Base-by-base conservation (phyloP, 2,888 invertebrate species). In the Acanthococcus lagerstroemiae region DNA sequence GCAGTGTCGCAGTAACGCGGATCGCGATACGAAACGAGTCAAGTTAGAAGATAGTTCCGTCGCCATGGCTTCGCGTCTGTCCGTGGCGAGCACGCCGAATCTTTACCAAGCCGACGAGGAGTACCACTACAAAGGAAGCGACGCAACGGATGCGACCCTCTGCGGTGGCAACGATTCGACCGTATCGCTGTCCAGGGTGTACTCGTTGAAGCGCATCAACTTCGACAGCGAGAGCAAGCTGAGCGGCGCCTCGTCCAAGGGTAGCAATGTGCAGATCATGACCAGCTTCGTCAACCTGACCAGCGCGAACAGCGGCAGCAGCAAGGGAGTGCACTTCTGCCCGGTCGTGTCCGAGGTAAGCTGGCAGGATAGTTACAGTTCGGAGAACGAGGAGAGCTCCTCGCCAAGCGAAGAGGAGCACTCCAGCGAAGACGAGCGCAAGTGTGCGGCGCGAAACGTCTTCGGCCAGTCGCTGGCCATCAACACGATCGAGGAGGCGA, bases 271-370 rank as follows among this genome's bases (percentile, higher is more conserved):
- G 2, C 71, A 71, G 69, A 73, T 73, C 7, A 73, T 72, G 22
- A 73, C 73, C 12, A 73, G 73, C 63, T 73, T 73, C 60, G 71
- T 72, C n/a, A 72, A 70, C 56, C 66, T 72, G 45, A 70, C 68
- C 56, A 61, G 69, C 69, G 22, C 21, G 21, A 5, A 19, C 45
- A 67, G 65, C 21, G 67, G 68, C 46, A 73, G 79, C 7, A 79
- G 79, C 44, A 82, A 81, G 72, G 87, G 86, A 57, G 88, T 89
- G 26, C 87, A 87, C 72, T 89, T 89, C 75, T 87, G 85, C 71
- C 88, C 88, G 3, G 84, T 88, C 60, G 87, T 89, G 15, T 84
- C 86, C 55, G 87, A 88, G 77, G 86, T 88, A 68, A 85, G 85
- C 74, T 89, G 88, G 87, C 81, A 83, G 70, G 85, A 87, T 72